Base-by-base conservation (phyloP, 2,797 vertebrate species). In the Glossophaga mutica region DNA sequence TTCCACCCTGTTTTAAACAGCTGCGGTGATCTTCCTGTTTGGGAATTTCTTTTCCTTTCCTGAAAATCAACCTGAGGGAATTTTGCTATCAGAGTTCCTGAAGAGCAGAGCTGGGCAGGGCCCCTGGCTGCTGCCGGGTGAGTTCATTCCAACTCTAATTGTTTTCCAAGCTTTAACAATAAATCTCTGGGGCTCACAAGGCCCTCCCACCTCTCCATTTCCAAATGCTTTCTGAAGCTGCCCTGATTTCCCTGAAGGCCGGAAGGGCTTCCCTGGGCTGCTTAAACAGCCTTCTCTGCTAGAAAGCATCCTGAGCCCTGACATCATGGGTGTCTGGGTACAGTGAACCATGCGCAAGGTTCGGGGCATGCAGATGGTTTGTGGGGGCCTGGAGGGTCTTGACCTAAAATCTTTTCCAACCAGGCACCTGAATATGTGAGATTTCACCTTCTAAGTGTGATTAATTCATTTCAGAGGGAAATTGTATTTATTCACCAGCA, bases 211-310 rank as follows among this genome's bases (percentile, higher is more conserved):
- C 67, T 88, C 71, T 93, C 50, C n/a, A 39, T 70, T 94, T 89
- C 59, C 26, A 55, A 44, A 18, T 3, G 14, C 42, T 70, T 65
- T 87, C 90, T 5, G 50, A 50, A 26, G 67, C 37, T 22, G 16
- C 37, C 44, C 86, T 87, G 71, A 95, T 94, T 94, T 94, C 94
- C 92, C 96, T 37, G 32, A 82, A 73, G 90, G 37, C 94, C 55
- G 12, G 39, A 73, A 42, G n/a, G 52, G 62, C 32, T 94, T 74
- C 29, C 68, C 78, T 57, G 18, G 32, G 26, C 73, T 22, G 46
- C 50, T 76, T 52, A 46, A 26, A n/a, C 26, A 78, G 46, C 39
- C 59, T 71, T 86, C 59, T 87, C 21, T 70, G 3, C 46, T 26
- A 22, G 85, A 50, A 94, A 81, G 67, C 18, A 34, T 85, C 16